Percentiles rank a stretch among this genome's conserved stretches.
Conservation (phyloP, 2,888 invertebrate genomes). For the Tetragonula carbonaria region DNA sequence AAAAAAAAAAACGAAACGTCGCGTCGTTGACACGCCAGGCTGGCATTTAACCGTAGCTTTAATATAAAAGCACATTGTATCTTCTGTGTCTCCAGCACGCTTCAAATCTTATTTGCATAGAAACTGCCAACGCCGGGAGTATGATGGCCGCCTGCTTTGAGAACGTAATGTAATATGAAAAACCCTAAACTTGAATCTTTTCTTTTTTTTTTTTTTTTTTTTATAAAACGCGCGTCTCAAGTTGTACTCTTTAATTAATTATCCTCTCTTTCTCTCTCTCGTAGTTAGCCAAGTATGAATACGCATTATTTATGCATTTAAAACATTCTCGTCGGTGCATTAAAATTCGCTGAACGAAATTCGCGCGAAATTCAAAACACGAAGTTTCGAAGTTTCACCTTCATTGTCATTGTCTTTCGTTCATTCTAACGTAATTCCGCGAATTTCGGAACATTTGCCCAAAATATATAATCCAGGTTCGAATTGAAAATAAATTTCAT, state of each 20-base stretch:
- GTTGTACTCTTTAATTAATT: neutral
- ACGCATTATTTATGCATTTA: too few relatives aligned
- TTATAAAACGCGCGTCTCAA: neutral
- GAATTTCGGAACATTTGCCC: too few relatives aligned
- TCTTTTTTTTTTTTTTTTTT: neutral
- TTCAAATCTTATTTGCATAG: conserved; percentile 8
- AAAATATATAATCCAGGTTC: too few relatives aligned
- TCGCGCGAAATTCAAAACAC: too few relatives aligned
- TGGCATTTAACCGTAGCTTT: neutral
- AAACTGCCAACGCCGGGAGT: neutral
- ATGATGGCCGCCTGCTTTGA: conserved; percentile 1
- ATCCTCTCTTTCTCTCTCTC: neutral
- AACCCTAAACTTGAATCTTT: neutral
- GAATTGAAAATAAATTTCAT: too few relatives aligned
- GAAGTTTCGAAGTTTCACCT: too few relatives aligned
- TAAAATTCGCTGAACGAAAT: too few relatives aligned
- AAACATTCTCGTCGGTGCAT: too few relatives aligned
- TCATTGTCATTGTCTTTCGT: too few relatives aligned
- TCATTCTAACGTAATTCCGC: too few relatives aligned
- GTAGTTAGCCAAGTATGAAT: neutral
- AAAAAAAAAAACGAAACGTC: too few relatives aligned
- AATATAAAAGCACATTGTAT: neutral
- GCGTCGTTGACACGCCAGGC: too few relatives aligned
- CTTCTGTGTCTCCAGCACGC: neutral
- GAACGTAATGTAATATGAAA: neutral